Percentiles rank a stretch among this genome's conserved stretches.
phyloP scores from a whole-genome alignment of 2,797 vertebrate species.

The Cyclopterus lumpus region DNA sequence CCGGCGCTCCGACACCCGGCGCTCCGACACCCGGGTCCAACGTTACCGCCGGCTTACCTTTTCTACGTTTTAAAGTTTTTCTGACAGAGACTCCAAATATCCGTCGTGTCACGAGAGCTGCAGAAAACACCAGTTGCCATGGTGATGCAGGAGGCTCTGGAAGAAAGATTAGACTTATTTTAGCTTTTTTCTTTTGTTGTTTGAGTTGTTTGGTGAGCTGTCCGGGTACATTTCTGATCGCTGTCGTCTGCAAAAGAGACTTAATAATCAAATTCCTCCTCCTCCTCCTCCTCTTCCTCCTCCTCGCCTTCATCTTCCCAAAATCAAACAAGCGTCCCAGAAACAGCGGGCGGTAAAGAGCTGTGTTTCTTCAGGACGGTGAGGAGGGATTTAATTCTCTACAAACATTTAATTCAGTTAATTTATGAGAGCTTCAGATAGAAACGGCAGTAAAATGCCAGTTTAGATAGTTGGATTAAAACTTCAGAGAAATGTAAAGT shows the following conservation, averaged over 20 bases:
- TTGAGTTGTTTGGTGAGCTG: neutral
- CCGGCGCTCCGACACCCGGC: too few relatives aligned
- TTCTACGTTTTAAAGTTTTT: neutral
- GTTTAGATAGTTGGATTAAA: neutral
- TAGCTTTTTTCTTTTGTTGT: neutral
- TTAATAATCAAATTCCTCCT: neutral
- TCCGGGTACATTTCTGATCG: neutral
- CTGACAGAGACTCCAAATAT: neutral
- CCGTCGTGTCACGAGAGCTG: conserved; percentile 8
- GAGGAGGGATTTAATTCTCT: neutral
- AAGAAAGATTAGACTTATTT: neutral
- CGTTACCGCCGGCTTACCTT: neutral
- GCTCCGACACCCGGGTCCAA: too few relatives aligned
- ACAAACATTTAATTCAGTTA: neutral
- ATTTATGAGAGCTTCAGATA: neutral
- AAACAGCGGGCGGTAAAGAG: neutral
- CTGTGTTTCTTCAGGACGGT: neutral
- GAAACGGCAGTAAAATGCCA: neutral
- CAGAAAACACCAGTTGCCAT: conserved; percentile 15
- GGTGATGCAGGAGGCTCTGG: neutral
- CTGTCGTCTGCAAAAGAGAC: neutral
- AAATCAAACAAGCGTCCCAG: neutral
- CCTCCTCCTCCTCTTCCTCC: neutral
- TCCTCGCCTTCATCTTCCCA: neutral
- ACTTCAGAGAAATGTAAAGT: neutral